Conservation (phyloP, 2,888 invertebrate species). For the Noctua janthina region DNA sequence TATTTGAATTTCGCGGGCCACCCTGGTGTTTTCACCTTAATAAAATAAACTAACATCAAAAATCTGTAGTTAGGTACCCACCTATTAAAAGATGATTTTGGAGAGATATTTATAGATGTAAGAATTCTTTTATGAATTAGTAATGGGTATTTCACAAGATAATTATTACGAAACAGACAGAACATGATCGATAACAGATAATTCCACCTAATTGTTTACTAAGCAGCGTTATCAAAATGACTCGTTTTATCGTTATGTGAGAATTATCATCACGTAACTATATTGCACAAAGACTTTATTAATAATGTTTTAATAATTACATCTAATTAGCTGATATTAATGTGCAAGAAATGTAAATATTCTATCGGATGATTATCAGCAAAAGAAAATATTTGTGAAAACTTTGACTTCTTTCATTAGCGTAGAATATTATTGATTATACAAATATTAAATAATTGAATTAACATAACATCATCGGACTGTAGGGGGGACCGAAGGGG, state of each 20-base stretch:
- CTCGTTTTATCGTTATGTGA: constrained; percentile 32
- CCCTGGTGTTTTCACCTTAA: no score
- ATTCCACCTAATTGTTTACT: constrained; percentile 42
- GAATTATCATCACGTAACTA: constrained; percentile 57
- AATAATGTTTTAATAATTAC: constrained; percentile 36
- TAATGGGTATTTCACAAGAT: constrained; percentile 5
- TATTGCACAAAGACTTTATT: constrained; percentile 48
- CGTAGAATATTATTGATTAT: not conserved
- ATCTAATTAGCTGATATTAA: constrained; percentile 19
- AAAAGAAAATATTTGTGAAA: constrained; percentile 10
- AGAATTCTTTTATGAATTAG: not conserved
- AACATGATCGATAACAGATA: constrained; percentile 18
- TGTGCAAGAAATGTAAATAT: constrained; percentile 26
- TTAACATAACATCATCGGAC: no score
- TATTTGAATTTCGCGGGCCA: no score
- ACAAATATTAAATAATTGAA: no score
- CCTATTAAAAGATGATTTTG: not conserved
- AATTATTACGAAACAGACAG: constrained; percentile 13
- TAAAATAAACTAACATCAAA: no score
- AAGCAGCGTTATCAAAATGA: constrained; percentile 46
- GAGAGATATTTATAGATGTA: not conserved
- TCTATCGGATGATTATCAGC: not conserved
- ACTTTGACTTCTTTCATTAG: constrained; percentile 8
- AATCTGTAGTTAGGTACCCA: no score
- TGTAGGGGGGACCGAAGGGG: no score